Evolutionary conservation across 2,797 vertebrate genomes (phyloP).

Genomic region (Decapterus maruadsi): DNA sequence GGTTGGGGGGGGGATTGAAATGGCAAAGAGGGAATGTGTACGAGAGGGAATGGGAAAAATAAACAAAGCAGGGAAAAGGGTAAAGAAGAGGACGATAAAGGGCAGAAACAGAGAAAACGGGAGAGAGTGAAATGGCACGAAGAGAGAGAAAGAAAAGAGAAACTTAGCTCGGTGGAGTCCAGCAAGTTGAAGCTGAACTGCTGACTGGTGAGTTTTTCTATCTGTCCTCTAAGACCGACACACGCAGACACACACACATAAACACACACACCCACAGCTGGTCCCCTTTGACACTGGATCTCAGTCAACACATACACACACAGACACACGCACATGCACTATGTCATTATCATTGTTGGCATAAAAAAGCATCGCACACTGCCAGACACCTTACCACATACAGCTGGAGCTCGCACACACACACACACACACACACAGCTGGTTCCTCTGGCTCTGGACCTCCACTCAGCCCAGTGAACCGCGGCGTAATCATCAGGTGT

Average conservation of each 20-base stretch:
- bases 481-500: slow-evolving; percentile 76
- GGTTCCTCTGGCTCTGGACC: slow-evolving; percentile 52
- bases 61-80: slow-evolving; percentile 52
- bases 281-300: slow-evolving; percentile 66
- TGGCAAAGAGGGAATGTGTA: slow-evolving; percentile 36
- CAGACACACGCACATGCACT: slow-evolving; percentile 50
- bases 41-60: slow-evolving; percentile 36
- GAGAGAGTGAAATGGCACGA: slow-evolving; percentile 1
- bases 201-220: slow-evolving; percentile 71
- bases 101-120: slow-evolving; percentile 22
- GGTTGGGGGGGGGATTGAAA: slow-evolving; percentile 22
- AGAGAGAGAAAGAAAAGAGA: slow-evolving; percentile 10
- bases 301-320: slow-evolving; percentile 62
- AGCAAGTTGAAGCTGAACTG: slow-evolving; percentile 54
- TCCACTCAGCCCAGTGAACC: slow-evolving; percentile 65
- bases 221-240: slow-evolving; percentile 64
- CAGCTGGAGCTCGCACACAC: slow-evolving; percentile 50
- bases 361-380: slow-evolving; percentile 42
- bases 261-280: slow-evolving; percentile 33
- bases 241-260: slow-evolving; percentile 40
- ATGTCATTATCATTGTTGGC: slow-evolving; percentile 77
- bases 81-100: slow-evolving; percentile 53
- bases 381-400: slow-evolving; percentile 70
- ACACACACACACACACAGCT: slow-evolving; percentile 46
- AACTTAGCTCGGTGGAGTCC: slow-evolving; percentile 26